Evolutionary conservation across 2,888 invertebrate species (phyloP), one percentile per base, ranked within the genome.

Genomic region (Synanthedon myopaeformis): DNA sequence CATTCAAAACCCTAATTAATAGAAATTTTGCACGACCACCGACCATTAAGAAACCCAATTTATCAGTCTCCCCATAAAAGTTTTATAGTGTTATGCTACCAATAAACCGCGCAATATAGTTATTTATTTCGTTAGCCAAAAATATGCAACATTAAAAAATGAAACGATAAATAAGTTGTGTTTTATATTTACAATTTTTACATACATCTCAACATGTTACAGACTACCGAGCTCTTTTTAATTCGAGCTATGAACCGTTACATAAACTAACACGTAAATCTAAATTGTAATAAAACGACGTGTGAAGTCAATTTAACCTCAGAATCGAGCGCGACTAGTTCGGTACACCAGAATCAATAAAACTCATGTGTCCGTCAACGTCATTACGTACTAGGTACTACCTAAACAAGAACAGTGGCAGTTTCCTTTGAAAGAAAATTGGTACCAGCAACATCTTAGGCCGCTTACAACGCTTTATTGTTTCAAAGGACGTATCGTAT

Each of bases 161-260:
- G 59, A 86, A 86, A 86, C 80, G 76, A 70, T 75, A 67, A 64
- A 75, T 82, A 70, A 75, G 65, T 82, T 76, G 70, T 70, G 75
- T 81, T 82, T 85, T 85, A 77, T 86, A 87, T 87, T 85, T 86
- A 86, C 86, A 86, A 72, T 82, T 82, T 70, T 83, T 85, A 85
- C 85, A 85, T 84, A 82, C 83, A 85, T 83, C 86, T 85, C 81
- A 87, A 87, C 86, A 83, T 83, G 79, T 81, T 86, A 87, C 87
- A 83, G 78, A 76, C 87, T 87, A 87, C 87, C 76, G 77, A 85
- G 85, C 87, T 87, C 87, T 80, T 86, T 87, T 86, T 86, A 81
- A 86, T 86, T 86, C 86, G 86, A 87, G 86, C 87, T 82, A 86
- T 85, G 87, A 86, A 86, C 85, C 85, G 68, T 85, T 85, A 86